Base-by-base conservation (phyloP, 2,113 vertebrate genomes). In the Serinus canaria region DNA sequence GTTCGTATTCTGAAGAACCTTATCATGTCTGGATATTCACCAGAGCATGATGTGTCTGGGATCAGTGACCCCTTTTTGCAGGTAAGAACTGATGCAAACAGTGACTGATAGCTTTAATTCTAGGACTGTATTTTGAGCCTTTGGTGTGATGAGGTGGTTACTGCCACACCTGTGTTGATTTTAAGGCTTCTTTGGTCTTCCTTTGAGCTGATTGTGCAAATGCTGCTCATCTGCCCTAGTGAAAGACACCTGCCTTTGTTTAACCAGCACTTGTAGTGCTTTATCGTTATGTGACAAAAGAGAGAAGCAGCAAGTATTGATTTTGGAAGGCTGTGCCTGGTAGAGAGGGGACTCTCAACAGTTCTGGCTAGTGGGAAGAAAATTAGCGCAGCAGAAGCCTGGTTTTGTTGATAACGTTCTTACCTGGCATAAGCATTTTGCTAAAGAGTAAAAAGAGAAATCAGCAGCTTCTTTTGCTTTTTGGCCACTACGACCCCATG, bases 11-110 rank as follows among this genome's bases (percentile, higher is more conserved):
- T 99, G 97, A 99, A 99, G 98, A 99, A 99, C 97, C 98, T 99
- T 95, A 99, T 99, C 97, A 99, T 99, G 99, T 99, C 99, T 92
- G 99, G 99, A 91, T 99, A 99, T 96, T 99, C 99, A 96, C 99
- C 99, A 96, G 99, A 99, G 94, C 99, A 99, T 96, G 99, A 99
- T 81, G 99, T 99, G 96, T 99, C 99, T 72, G 99, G 99, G 97
- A 99, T 99, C 97, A 99, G 99, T 92, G 99, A 99, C 94, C 99
- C 99, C 92, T 99, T 99, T 96, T 98, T 99, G 96, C 99, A 99
- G 99, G 99, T 99, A 97, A 98, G 97, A 55, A 55, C 28, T 78
- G n/a, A 75, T 92, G 83, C n/a, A 83, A 82, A 41, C 13, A 23
- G 46, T 91, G 18, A 87, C 56, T 8, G 53, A 67, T 76, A 78